These are phyloP conservation scores for Periparus ater DNA, from an alignment of 2,797 vertebrate species.

Conservation along the genomic window DNA sequence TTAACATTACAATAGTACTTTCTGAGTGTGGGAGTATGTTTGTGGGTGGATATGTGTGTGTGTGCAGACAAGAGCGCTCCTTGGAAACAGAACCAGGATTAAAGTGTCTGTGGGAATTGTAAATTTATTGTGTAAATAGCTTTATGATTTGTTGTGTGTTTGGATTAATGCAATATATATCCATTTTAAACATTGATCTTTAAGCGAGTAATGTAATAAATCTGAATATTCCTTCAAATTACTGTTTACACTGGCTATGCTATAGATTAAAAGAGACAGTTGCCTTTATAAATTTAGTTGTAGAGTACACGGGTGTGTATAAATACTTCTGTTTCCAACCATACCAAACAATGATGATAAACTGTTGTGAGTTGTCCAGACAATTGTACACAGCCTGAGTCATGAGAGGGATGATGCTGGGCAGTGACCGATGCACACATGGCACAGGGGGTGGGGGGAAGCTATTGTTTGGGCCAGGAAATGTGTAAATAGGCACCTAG, in stretches of 20 bases:
- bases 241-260: constrained; percentile 76
- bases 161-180: constrained; percentile 76
- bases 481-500: constrained; percentile 53
- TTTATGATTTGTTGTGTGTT: constrained; percentile 71
- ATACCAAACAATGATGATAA: constrained; percentile 82
- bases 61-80: constrained; percentile 30
- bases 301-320: constrained; percentile 47
- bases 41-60: neutral
- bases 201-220: constrained; percentile 72
- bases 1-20: constrained; percentile 63
- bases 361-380: constrained; percentile 71
- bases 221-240: constrained; percentile 74
- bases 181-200: constrained; percentile 78
- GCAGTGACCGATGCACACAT: constrained; percentile 31
- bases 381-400: constrained; percentile 66
- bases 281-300: constrained; percentile 82
- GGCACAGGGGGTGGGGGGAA: neutral
- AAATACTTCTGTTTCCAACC: constrained; percentile 87
- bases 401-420: constrained; percentile 13
- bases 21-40: neutral
- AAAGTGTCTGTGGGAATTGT: constrained; percentile 67
- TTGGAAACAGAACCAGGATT: constrained; percentile 69
- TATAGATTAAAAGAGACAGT: constrained; percentile 86
- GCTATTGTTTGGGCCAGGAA: constrained; percentile 74
- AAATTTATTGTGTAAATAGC: constrained; percentile 75